A percentile compares a stretch with the other conserved stretches of the same genome.
Evolutionary conservation across 30 jellyfish, hydroid and myxozoan species (phyloP).

Genomic region (Hydra vulgaris): DNA sequence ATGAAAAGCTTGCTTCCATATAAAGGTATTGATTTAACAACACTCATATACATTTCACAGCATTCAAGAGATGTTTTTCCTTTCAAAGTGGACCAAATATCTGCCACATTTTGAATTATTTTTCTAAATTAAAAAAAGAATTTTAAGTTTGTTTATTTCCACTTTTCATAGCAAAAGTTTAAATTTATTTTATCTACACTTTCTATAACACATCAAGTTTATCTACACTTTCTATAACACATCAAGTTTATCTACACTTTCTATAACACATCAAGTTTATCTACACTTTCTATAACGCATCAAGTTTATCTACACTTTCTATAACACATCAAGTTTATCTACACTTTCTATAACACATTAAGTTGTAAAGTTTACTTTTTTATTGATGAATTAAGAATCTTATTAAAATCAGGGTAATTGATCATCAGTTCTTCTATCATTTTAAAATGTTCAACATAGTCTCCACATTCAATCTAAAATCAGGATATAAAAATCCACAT

Average conservation of each 20-base stretch:
- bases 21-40: constrained; percentile 55
- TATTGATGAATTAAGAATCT: not conserved
- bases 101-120: constrained; percentile 68
- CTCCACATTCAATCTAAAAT: constrained; percentile 77
- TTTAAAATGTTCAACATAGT: constrained; percentile 62
- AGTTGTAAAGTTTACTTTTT: constrained; percentile 8
- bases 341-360: too few relatives aligned
- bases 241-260: too few relatives aligned
- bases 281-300: too few relatives aligned
- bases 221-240: too few relatives aligned
- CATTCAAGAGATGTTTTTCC: constrained; percentile 57
- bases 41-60: constrained; percentile 47
- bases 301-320: too few relatives aligned
- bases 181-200: too few relatives aligned
- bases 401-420: constrained; percentile 54
- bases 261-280: too few relatives aligned
- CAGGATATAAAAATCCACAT: not conserved
- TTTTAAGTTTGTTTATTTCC: too few relatives aligned
- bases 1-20: constrained; percentile 75
- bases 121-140: constrained; percentile 28
- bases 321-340: too few relatives aligned
- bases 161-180: too few relatives aligned
- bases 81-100: constrained; percentile 78
- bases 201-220: too few relatives aligned
- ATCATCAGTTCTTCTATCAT: constrained; percentile 44